Conservation (phyloP, 2,113 vertebrate species). For the Agapornis roseicollis region DNA sequence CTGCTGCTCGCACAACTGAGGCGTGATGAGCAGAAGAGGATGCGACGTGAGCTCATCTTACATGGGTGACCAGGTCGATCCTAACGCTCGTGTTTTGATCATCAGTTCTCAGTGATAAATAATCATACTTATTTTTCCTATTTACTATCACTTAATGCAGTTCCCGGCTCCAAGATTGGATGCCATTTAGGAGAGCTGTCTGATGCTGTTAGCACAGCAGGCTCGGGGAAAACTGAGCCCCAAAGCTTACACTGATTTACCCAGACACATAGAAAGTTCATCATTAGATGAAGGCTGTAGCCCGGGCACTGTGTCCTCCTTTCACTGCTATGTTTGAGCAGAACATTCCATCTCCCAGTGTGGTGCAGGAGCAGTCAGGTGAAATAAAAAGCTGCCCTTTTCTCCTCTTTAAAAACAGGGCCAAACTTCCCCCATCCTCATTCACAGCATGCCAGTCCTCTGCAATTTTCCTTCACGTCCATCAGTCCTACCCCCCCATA, state of each 20-base stretch:
- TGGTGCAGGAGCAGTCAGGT: neutral
- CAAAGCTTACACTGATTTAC: constrained; percentile 26
- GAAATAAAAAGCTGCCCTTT: neutral
- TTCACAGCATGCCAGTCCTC: neutral
- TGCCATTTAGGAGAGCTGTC: constrained; percentile 25
- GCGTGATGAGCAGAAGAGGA: neutral
- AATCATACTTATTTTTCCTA: neutral
- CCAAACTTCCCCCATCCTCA: neutral
- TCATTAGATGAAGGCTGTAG: neutral
- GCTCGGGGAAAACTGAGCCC: constrained; percentile 31
- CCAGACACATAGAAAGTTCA: constrained; percentile 38
- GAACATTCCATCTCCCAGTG: neutral
- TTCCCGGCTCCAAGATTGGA: neutral
- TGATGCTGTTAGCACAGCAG: neutral
- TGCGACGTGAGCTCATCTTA: neutral
- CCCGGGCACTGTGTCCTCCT: neutral
- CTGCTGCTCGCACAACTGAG: neutral
- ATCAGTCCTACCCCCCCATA: neutral
- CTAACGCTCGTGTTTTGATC: neutral
- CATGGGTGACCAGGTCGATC: neutral
- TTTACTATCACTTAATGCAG: neutral
- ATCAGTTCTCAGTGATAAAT: neutral
- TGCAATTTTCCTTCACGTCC: neutral
- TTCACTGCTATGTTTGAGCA: neutral
- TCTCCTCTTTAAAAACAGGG: neutral